Conservation (phyloP, 1,140 invertebrate species). For the Lethrus apterus region DNA sequence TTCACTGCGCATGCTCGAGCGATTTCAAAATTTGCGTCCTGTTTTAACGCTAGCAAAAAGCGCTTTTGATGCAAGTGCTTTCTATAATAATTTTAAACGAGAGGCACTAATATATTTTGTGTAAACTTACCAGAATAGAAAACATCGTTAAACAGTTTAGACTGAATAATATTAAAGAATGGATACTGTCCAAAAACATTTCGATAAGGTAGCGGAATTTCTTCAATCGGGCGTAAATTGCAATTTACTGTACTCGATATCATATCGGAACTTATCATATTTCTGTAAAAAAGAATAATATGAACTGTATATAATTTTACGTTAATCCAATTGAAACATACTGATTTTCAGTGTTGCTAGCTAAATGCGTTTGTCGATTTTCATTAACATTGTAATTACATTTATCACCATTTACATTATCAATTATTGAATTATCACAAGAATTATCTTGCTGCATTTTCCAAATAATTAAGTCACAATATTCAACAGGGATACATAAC, state of each 20-base stretch:
- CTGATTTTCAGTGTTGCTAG: not conserved
- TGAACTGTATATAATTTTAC: not conserved
- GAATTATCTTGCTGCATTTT: too few species aligned
- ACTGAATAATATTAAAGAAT: slow-evolving; percentile 67
- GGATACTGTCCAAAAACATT: slow-evolving; percentile 44
- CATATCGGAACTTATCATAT: not conserved
- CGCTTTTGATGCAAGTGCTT: too few species aligned
- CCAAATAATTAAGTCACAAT: too few species aligned
- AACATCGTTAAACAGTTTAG: slow-evolving; percentile 58
- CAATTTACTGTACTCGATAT: not conserved
- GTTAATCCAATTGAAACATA: not conserved
- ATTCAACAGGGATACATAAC: too few species aligned
- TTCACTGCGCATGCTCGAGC: too few species aligned
- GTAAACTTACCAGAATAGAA: slow-evolving; percentile 52
- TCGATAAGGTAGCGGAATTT: slow-evolving; percentile 29
- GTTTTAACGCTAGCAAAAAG: too few species aligned
- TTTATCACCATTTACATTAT: not conserved
- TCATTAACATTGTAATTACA: not conserved
- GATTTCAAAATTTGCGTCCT: too few species aligned
- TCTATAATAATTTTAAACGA: slow-evolving; percentile 15
- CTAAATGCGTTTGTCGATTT: not conserved
- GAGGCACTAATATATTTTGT: slow-evolving; percentile 10
- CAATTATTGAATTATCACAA: too few species aligned
- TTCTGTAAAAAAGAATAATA: not conserved
- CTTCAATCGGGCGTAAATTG: slow-evolving; percentile 19